phyloP scores from a whole-genome alignment of 2,113 vertebrate genomes.

The Coracopsis vasa region DNA sequence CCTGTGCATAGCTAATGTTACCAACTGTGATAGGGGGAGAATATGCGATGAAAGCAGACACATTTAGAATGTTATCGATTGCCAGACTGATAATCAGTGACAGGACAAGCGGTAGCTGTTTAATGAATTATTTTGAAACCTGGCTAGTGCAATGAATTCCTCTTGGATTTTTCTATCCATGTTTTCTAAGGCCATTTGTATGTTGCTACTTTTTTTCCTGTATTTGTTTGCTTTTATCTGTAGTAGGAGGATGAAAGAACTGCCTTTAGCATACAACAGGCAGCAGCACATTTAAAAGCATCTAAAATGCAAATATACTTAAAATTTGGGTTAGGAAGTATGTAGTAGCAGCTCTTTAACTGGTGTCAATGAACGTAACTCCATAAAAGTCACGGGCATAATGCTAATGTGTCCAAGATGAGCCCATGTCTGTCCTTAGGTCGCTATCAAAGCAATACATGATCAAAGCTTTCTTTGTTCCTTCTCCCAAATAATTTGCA shows the following conservation, averaged over 20 bases:
- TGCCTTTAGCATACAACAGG: not conserved
- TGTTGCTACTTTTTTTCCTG: not conserved
- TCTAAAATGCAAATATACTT: slow-evolving; percentile 15
- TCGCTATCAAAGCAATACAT: slow-evolving; percentile 20
- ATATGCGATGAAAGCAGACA: slow-evolving; percentile 13
- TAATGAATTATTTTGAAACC: slow-evolving; percentile 58
- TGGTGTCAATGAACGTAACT: not conserved
- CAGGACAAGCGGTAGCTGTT: slow-evolving; percentile 43
- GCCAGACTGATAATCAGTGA: slow-evolving; percentile 32
- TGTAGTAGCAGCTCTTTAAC: not conserved
- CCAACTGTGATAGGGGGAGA: not conserved
- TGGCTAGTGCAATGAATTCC: not conserved
- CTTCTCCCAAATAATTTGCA: slow-evolving; percentile 27
- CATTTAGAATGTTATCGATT: slow-evolving; percentile 58
- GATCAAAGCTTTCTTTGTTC: slow-evolving; percentile 58
- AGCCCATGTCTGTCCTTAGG: not conserved
- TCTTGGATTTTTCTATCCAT: not conserved
- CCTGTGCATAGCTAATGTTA: slow-evolving; percentile 37
- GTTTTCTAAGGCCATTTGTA: slow-evolving; percentile 26
- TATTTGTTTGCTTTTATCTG: slow-evolving; percentile 30
- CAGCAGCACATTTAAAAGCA: not conserved
- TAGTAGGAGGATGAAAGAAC: not conserved
- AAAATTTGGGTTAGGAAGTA: slow-evolving; percentile 2
- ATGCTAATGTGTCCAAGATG: not conserved
- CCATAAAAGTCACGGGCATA: not conserved